phyloP scores from a whole-genome alignment of 1,140 invertebrate genomes.

The Diorhabda sublineata region DNA sequence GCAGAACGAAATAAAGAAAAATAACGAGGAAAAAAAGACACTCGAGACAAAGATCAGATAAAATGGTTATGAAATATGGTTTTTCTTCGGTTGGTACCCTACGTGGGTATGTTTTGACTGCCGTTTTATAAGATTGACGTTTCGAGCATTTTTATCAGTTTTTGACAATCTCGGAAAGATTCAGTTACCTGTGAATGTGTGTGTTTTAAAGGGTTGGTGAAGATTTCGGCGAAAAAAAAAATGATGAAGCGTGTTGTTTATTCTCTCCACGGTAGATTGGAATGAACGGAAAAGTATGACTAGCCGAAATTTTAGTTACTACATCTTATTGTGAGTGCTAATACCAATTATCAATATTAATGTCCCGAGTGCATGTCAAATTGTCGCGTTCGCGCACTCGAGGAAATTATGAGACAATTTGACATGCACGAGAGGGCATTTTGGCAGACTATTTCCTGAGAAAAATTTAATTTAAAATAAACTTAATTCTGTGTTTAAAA shows the following conservation, averaged over 20 bases:
- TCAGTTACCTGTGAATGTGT: constrained; percentile 5
- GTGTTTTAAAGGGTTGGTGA: not conserved
- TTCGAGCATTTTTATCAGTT: constrained; percentile 4
- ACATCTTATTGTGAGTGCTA: no score
- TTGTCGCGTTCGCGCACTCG: no score
- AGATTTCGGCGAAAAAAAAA: not conserved
- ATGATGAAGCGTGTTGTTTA: not conserved
- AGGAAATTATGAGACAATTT: no score
- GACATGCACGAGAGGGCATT: no score
- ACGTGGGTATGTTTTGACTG: constrained; percentile 17
- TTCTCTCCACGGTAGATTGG: not conserved
- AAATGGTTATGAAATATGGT: not conserved
- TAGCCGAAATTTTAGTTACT: no score
- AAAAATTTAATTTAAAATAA: no score
- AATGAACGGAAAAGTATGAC: not conserved
- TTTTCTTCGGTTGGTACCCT: not conserved
- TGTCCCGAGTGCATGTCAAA: no score
- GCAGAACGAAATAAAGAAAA: constrained; percentile 6
- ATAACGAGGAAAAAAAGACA: constrained; percentile 5
- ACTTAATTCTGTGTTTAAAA: no score
- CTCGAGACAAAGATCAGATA: constrained; percentile 13
- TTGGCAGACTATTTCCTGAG: no score
- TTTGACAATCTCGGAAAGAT: constrained; percentile 9
- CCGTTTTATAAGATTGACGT: constrained; percentile 9
- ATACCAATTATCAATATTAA: no score